Conservation (phyloP, 2,113 vertebrate genomes). For the Nipponia nippon region DNA sequence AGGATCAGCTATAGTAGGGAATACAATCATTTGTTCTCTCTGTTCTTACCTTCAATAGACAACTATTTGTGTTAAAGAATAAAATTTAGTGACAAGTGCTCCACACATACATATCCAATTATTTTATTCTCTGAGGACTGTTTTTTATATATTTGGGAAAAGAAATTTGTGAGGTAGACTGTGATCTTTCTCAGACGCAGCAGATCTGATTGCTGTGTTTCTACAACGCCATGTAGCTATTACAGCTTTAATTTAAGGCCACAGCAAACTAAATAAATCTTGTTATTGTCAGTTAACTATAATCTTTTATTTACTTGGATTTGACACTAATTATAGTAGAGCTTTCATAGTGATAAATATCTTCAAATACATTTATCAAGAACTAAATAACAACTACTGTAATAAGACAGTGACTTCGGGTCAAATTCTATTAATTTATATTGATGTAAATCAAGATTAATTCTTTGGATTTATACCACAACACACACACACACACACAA, state of each 20-base stretch:
- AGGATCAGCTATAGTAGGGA: not conserved
- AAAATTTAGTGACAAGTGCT: not conserved
- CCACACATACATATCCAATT: not conserved
- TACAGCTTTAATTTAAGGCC: not conserved
- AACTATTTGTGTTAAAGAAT: not conserved
- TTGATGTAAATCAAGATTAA: not conserved
- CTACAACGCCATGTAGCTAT: not conserved
- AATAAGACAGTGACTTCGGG: not conserved
- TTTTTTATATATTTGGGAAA: not conserved
- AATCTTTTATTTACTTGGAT: slow-evolving; percentile 15
- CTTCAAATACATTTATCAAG: not conserved
- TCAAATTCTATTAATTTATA: not conserved
- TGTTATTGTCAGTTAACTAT: not conserved
- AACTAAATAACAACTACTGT: not conserved
- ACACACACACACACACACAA: not conserved
- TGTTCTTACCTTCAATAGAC: not conserved
- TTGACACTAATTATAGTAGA: not conserved
- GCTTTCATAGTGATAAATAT: not conserved
- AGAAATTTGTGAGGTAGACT: not conserved
- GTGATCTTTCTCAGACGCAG: not conserved
- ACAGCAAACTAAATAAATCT: slow-evolving; percentile 4
- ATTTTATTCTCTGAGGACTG: not conserved
- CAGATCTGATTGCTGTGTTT: not conserved
- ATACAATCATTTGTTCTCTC: not conserved
- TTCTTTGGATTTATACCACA: not conserved